Evolutionary conservation across 2,888 invertebrate genomes (phyloP).

Genomic region (Merodon equestris): DNA sequence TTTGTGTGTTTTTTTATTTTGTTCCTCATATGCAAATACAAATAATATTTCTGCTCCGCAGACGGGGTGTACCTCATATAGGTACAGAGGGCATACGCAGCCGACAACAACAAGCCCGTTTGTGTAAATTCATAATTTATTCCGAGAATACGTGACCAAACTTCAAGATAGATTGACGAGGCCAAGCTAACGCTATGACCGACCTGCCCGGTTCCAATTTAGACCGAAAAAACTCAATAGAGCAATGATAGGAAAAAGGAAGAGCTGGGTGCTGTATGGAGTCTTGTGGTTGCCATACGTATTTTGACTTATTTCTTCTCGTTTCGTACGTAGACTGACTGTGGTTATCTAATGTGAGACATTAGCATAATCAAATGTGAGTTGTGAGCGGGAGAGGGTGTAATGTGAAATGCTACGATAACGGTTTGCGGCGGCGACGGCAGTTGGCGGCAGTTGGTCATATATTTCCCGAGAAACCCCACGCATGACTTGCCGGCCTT

Average conservation of each 20-base stretch:
- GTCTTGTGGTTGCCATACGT: conserved; percentile 26
- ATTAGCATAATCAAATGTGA: conserved; percentile 54
- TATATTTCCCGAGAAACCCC: conserved; percentile 35
- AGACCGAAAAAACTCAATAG: conserved; percentile 28
- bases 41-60: conserved; percentile 40
- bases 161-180: conserved; percentile 51
- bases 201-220: conserved; percentile 33
- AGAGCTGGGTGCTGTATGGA: conserved; percentile 18
- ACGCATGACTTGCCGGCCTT: conserved; percentile 28
- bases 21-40: conserved; percentile 53
- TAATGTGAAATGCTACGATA: conserved; percentile 8
- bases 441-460: conserved; percentile 30
- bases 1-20: conserved; percentile 18
- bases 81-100: conserved; percentile 12
- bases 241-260: conserved; percentile 26
- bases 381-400: conserved; percentile 10
- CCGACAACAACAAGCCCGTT: conserved; percentile 34
- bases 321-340: conserved; percentile 42
- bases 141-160: conserved; percentile 64
- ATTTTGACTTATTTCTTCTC: conserved; percentile 28
- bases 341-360: conserved; percentile 54
- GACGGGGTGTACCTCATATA: too few relatives aligned
- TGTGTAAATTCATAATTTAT: conserved; percentile 67
- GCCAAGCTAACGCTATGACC: conserved; percentile 5
- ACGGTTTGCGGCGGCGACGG: conserved; percentile 18